Conservation (phyloP, 2,113 vertebrate species). For the Salvelinus alpinus region DNA sequence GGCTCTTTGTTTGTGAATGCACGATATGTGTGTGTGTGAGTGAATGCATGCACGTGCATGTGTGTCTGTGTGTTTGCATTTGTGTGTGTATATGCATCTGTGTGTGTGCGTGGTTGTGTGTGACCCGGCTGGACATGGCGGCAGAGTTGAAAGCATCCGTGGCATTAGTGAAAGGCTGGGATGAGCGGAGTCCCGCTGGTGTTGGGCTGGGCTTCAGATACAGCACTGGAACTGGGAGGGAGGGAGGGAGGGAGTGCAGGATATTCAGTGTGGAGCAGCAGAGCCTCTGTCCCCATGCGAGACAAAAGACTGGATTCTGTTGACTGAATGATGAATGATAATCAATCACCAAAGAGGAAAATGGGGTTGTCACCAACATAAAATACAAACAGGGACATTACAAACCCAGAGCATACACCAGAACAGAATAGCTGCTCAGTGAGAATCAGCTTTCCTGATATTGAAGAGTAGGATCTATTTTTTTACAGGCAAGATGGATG, state of each 20-base stretch:
- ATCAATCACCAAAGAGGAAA: too few species aligned
- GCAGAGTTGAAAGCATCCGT: conserved; percentile 13
- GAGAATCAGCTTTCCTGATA: too few species aligned
- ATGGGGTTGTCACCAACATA: too few species aligned
- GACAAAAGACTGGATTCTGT: too few species aligned
- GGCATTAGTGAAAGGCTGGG: conserved; percentile 22
- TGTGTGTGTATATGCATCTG: conserved; percentile 22
- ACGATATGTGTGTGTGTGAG: background rate
- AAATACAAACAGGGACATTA: too few species aligned
- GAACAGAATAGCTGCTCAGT: too few species aligned
- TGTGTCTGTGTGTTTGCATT: conserved; percentile 9
- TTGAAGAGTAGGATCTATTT: too few species aligned
- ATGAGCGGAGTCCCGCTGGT: conserved; percentile 10
- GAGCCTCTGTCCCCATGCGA: too few species aligned
- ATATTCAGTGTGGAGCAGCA: too few species aligned
- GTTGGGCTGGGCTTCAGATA: conserved; percentile 1
- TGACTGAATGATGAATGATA: too few species aligned
- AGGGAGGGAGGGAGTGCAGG: background rate
- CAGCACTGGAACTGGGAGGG: background rate
- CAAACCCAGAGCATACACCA: too few species aligned
- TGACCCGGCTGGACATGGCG: background rate
- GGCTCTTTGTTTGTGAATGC: background rate
- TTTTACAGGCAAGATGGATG: too few species aligned
- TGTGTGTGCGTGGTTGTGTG: conserved; percentile 9
- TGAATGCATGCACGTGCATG: background rate